phyloP scores from a whole-genome alignment of 2,113 vertebrate genomes.

The Eulacestoma nigropectus region DNA sequence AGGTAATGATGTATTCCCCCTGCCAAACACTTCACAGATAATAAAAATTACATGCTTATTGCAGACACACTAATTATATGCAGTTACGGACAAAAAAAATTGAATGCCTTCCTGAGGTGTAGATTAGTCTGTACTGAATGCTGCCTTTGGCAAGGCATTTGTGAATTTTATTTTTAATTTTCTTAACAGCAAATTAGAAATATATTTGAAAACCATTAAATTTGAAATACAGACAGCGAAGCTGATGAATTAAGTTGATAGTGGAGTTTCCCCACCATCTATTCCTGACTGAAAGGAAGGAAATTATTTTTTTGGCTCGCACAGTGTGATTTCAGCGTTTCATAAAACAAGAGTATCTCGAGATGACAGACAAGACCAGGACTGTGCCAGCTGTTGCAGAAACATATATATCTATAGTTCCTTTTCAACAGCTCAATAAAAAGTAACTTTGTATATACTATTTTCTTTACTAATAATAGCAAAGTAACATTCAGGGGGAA shows the following conservation, averaged over 20 bases:
- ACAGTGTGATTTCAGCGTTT: constrained; percentile 21
- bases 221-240: constrained; percentile 45
- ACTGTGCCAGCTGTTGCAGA: not conserved
- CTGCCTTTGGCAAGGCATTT: constrained; percentile 26
- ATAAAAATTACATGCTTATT: constrained; percentile 65
- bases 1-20: constrained; percentile 67
- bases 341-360: constrained; percentile 16
- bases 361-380: constrained; percentile 19
- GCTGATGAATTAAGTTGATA: constrained; percentile 46
- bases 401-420: not conserved
- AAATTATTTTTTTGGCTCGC: constrained; percentile 1
- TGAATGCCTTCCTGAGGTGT: constrained; percentile 22
- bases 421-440: constrained; percentile 20
- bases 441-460: not conserved
- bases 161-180: constrained; percentile 53
- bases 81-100: constrained; percentile 32
- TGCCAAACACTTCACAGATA: constrained; percentile 63
- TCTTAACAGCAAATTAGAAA: constrained; percentile 40
- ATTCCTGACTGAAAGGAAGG: constrained; percentile 12
- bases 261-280: not conserved
- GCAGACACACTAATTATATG: constrained; percentile 65
- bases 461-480: not conserved
- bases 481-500: not conserved
- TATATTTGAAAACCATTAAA: constrained; percentile 62
- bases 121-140: constrained; percentile 42